A percentile compares a stretch with the other conserved stretches of the same genome.
Evolutionary conservation across 1,140 invertebrate genomes (phyloP).

Genomic region (Apis laboriosa): DNA sequence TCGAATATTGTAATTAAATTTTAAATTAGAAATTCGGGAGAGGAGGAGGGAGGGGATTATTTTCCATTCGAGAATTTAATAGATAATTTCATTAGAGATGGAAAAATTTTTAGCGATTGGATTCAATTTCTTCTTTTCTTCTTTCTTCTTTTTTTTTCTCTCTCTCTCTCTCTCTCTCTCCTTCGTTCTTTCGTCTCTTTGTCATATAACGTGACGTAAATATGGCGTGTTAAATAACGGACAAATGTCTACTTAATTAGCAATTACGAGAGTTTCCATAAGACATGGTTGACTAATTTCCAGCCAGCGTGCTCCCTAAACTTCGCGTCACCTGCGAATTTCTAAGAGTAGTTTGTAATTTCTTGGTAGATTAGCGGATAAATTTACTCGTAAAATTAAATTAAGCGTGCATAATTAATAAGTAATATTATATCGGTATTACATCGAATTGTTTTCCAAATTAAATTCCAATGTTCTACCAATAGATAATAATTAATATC

Average conservation of each 20-base stretch:
- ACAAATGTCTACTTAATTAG: not conserved
- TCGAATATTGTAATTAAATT: no score
- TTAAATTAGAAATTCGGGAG: not conserved
- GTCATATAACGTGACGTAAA: no score
- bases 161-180: no score
- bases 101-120: no score
- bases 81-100: not conserved
- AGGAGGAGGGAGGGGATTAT: no score
- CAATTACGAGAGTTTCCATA: not conserved
- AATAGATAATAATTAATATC: no score
- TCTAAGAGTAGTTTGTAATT: slow-evolving; percentile 18
- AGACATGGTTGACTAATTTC: slow-evolving; percentile 15
- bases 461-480: no score
- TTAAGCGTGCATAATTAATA: not conserved
- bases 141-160: no score
- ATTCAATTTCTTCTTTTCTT: no score
- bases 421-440: not conserved
- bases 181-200: no score
- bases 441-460: no score
- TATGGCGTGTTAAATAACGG: not conserved
- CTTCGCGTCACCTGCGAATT: not conserved
- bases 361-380: not conserved
- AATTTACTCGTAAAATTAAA: not conserved
- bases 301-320: not conserved
- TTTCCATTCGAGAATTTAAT: not conserved